A percentile compares a stretch with the other conserved stretches of the same genome.
phyloP scores from a whole-genome alignment of 2,888 invertebrate species.

The Erebia epiphron region DNA sequence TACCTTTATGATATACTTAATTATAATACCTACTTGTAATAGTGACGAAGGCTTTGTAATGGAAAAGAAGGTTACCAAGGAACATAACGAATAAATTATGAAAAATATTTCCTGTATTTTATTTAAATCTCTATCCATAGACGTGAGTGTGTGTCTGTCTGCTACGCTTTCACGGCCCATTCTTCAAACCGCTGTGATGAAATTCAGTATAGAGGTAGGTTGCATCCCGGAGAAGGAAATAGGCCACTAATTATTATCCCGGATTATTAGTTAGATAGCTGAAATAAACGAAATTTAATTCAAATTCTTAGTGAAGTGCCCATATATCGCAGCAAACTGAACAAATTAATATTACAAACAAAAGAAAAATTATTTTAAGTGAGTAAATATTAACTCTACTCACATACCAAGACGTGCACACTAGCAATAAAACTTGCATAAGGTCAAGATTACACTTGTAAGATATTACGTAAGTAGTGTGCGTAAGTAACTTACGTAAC shows the following conservation, averaged over 20 bases:
- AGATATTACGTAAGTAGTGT: no score
- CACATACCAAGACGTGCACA: neutral
- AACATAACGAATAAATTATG: constrained; percentile 71
- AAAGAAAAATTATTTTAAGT: neutral
- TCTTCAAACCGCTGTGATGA: no score
- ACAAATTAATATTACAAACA: neutral
- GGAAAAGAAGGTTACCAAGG: constrained; percentile 57
- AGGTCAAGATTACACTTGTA: no score
- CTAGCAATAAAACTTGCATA: no score
- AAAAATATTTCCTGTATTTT: constrained; percentile 53
- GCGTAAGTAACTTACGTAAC: no score
- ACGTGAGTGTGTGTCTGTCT: neutral
- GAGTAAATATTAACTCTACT: neutral
- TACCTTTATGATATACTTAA: constrained; percentile 26
- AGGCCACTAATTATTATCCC: no score
- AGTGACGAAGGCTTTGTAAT: constrained; percentile 46
- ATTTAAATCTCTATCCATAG: constrained; percentile 26
- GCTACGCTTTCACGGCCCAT: neutral
- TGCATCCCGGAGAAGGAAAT: no score
- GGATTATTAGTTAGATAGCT: no score
- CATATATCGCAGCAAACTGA: neutral
- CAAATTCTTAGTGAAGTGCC: neutral
- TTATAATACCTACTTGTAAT: constrained; percentile 22
- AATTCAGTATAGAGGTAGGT: no score
- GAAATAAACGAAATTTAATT: no score